phyloP scores from a whole-genome alignment of 2,888 invertebrate genomes.

The Pomacea canaliculata region DNA sequence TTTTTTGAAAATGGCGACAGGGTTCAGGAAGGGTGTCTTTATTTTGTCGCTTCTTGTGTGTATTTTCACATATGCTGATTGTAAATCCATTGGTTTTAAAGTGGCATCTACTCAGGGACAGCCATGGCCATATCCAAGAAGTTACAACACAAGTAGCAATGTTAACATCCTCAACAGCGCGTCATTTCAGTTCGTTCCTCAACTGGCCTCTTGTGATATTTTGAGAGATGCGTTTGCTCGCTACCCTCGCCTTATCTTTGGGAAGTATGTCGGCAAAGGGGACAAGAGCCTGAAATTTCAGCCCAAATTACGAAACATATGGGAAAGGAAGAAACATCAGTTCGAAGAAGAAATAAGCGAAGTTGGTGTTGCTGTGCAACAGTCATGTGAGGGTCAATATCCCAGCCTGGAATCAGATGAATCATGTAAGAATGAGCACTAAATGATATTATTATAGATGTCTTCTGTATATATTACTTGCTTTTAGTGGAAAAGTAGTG shows the following conservation, averaged over 20 bases:
- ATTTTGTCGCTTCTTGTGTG: not conserved
- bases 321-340: not conserved
- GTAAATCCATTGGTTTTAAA: not conserved
- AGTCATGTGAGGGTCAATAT: conserved; percentile 75
- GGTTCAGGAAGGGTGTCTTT: not conserved
- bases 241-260: not conserved
- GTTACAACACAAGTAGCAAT: not conserved
- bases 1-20: not conserved
- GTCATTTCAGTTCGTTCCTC: not conserved
- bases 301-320: not conserved
- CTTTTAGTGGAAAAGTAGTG: too few relatives aligned
- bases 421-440: conserved; percentile 74
- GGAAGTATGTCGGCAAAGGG: not conserved
- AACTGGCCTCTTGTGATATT: not conserved
- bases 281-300: not conserved
- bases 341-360: not conserved
- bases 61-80: not conserved
- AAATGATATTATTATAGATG: too few relatives aligned
- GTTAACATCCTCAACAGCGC: not conserved
- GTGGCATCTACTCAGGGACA: not conserved
- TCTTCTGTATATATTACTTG: too few relatives aligned
- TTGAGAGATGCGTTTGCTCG: not conserved
- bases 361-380: conserved; percentile 74
- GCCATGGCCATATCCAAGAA: not conserved
- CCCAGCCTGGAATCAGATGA: conserved; percentile 83